A percentile compares a stretch with the other conserved stretches of the same genome.
Conservation (phyloP, 53 echinoderm and acorn worm genomes). For the Temnopleurus reevesii region DNA sequence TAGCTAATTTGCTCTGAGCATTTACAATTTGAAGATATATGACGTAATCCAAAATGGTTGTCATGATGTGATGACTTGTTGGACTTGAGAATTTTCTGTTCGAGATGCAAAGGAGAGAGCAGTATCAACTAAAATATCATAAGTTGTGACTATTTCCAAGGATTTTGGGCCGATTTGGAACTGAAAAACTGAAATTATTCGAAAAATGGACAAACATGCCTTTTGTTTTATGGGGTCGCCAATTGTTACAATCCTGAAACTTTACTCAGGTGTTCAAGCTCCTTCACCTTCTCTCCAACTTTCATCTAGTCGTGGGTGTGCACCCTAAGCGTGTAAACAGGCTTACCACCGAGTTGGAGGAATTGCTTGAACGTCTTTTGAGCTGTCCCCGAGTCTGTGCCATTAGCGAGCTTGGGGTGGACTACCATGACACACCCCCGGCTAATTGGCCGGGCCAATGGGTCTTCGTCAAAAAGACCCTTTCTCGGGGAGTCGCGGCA, state of each 20-base stretch:
- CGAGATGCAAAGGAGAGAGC: too few relatives aligned
- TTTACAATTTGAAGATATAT: too few relatives aligned
- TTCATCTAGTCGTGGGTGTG: not conserved
- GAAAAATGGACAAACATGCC: too few relatives aligned
- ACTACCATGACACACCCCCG: not conserved
- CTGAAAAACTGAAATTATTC: too few relatives aligned
- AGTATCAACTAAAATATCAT: too few relatives aligned
- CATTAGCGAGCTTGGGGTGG: not conserved
- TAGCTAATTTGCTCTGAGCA: too few relatives aligned
- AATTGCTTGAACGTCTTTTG: not conserved
- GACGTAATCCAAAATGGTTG: too few relatives aligned
- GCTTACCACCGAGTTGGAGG: not conserved
- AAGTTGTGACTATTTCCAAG: too few relatives aligned
- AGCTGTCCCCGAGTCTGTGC: not conserved
- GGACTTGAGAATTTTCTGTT: too few relatives aligned
- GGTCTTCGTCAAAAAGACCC: not conserved
- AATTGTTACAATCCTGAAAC: not conserved
- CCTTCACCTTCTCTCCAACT: not conserved
- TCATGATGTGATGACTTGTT: too few relatives aligned
- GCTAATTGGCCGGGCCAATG: not conserved
- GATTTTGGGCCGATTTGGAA: too few relatives aligned
- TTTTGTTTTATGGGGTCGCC: too few relatives aligned
- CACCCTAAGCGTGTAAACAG: not conserved
- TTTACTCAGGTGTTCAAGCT: not conserved
- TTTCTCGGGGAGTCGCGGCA: not conserved